Evolutionary conservation across 2,797 vertebrate genomes (phyloP).

Genomic region (Leptoclinus maculatus): DNA sequence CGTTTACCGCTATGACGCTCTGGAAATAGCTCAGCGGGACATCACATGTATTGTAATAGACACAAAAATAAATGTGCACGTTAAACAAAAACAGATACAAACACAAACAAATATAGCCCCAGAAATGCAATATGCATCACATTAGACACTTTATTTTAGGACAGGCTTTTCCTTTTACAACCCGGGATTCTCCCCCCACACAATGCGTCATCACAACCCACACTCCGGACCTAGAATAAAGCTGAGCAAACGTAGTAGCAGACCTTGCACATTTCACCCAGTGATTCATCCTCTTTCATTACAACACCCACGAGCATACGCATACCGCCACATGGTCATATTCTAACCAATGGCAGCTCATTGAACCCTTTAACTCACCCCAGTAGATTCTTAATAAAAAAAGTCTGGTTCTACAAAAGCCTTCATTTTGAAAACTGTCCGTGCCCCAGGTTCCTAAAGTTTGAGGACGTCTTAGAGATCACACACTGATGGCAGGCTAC

Average conservation of each 20-base stretch:
- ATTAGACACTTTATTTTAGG: background rate
- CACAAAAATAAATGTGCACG: background rate
- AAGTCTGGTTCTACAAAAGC: background rate
- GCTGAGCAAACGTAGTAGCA: slow-evolving; percentile 60
- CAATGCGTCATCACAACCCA: slow-evolving; percentile 60
- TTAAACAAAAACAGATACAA: background rate
- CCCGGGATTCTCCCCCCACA: slow-evolving; percentile 43
- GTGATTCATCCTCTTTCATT: slow-evolving; percentile 69
- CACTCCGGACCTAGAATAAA: slow-evolving; percentile 58
- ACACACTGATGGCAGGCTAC: no score
- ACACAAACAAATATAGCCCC: slow-evolving; percentile 5
- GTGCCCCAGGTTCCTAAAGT: background rate
- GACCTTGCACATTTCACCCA: slow-evolving; percentile 50
- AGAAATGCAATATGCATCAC: slow-evolving; percentile 2
- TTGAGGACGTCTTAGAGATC: background rate
- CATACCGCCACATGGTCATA: slow-evolving; percentile 18
- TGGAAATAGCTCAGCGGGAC: background rate
- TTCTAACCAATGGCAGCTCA: slow-evolving; percentile 28
- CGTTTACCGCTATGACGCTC: background rate
- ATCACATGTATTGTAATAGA: background rate
- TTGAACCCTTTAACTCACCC: slow-evolving; percentile 1
- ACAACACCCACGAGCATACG: slow-evolving; percentile 50
- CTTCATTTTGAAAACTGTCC: slow-evolving; percentile 16
- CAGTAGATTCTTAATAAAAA: slow-evolving; percentile 23
- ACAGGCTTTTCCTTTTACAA: slow-evolving; percentile 36